Base-by-base conservation (phyloP, 2,113 vertebrate species). In the Stegastes partitus region DNA sequence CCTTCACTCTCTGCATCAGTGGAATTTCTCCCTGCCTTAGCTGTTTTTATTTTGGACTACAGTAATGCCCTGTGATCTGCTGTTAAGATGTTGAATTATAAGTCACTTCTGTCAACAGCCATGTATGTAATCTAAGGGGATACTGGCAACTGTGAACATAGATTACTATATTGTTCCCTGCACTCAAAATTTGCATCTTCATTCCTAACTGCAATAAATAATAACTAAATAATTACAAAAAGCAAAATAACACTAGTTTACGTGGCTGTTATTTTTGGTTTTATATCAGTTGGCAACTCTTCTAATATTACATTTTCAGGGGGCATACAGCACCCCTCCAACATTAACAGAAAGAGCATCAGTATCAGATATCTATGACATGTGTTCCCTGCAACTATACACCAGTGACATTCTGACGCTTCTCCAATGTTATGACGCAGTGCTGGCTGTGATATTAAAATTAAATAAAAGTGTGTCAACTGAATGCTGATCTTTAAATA, bases 391-490 rank as follows among this genome's bases (percentile, higher is more conserved):
- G 67, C 15, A 83, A 83, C 63, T 19, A 22, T 65, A 79, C 44
- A 63, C 79, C 66, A 63, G 54, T 62, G 55, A 57, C 70, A 75
- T 82, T 71, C 18, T 37, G 28, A 68, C 0, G 0, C 68, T 61
- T 59, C 76, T 79, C 67, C 58, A 68, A 69, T 6, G 11, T 39
- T 56, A 28, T 34, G 34, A 37, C 64, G 21, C 34, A 25, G 25
- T 6, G 21, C 54, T 79, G 82, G 22, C 58, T 75, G 47, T 58
- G 42, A 70, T 77, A 65, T 75, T 55, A 84, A 71, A 84, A 79
- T 66, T 11, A 61, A 84, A 64, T 62, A 58, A 72, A n/a, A 80
- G 16, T 66, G 18, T 75, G n/a, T 55, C 65, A 72, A 56, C 49
- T 72, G 42, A 79, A 59, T 65, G 44, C 0, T 65, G 44, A 75